A percentile compares a stretch with the other conserved stretches of the same genome.
Evolutionary conservation across 2,797 vertebrate species (phyloP).

Genomic region (Hydrophis major): DNA sequence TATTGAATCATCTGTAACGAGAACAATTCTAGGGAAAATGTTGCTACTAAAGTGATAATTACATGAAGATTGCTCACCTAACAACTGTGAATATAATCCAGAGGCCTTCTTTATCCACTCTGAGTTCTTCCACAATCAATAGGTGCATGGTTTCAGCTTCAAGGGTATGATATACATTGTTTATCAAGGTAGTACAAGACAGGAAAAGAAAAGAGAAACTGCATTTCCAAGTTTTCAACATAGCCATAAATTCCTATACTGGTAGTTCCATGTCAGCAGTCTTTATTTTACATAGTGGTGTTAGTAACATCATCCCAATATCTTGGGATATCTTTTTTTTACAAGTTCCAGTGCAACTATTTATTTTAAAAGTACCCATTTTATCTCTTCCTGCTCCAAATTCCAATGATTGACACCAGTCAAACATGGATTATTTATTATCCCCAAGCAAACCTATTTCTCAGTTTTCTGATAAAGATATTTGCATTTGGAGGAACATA

Average conservation of each 20-base stretch:
- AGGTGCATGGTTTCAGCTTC: neutral
- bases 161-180: neutral
- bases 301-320: neutral
- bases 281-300: neutral
- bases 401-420: neutral
- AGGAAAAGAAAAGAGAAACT: neutral
- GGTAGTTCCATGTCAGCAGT: neutral
- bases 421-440: neutral
- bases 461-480: neutral
- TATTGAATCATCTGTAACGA: constrained; percentile 4
- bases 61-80: neutral
- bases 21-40: constrained; percentile 6
- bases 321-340: neutral
- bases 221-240: neutral
- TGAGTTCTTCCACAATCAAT: neutral
- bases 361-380: neutral
- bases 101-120: neutral
- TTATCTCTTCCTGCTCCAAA: neutral
- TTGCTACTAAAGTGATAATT: neutral
- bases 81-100: neutral
- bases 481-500: neutral
- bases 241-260: neutral
- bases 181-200: neutral
- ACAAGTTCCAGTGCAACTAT: neutral
- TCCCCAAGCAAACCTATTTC: neutral